Conservation (phyloP, 2,888 invertebrate genomes). For the Epirrita christyi region DNA sequence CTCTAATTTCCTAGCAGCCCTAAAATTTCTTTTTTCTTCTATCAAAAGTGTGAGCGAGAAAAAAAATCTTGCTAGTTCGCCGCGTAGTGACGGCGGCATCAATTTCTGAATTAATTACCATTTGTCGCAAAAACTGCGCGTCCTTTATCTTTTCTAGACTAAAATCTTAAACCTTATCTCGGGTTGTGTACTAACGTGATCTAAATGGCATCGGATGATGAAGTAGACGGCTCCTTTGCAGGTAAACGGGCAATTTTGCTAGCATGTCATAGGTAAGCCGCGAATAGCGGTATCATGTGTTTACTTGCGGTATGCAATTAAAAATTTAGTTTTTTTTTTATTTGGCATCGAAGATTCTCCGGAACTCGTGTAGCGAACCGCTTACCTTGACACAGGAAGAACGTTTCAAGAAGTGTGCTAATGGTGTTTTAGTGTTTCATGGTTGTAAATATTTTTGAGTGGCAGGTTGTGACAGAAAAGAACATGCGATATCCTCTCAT, state of each 20-base stretch:
- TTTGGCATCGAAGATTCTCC: constrained; percentile 45
- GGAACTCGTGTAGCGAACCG: constrained; percentile 39
- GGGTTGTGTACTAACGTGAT: constrained; percentile 70
- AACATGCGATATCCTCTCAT: constrained; percentile 88
- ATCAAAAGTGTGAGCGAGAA: constrained; percentile 59
- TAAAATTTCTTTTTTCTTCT: constrained; percentile 56
- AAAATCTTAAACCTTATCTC: constrained; percentile 68
- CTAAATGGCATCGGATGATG: constrained; percentile 94
- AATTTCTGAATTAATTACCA: constrained; percentile 85
- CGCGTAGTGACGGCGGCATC: constrained; percentile 83
- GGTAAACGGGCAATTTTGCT: constrained; percentile 87
- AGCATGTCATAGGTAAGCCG: constrained; percentile 85
- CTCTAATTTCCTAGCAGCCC: constrained; percentile 28
- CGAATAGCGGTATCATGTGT: constrained; percentile 86
- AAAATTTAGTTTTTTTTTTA: constrained; percentile 73
- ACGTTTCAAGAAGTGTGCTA: constrained; percentile 46
- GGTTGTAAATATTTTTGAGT: constrained; percentile 83
- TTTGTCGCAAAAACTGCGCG: constrained; percentile 85
- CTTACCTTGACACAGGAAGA: constrained; percentile 43
- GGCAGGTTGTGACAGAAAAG: constrained; percentile 85
- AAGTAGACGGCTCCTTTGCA: constrained; percentile 94
- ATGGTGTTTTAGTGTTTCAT: constrained; percentile 71
- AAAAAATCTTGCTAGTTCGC: constrained; percentile 67
- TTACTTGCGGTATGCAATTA: constrained; percentile 85
- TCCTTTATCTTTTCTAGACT: constrained; percentile 80